A percentile compares a stretch with the other conserved stretches of the same genome.
Conservation (phyloP, 1,140 invertebrate species). For the Ylistrum balloti region DNA sequence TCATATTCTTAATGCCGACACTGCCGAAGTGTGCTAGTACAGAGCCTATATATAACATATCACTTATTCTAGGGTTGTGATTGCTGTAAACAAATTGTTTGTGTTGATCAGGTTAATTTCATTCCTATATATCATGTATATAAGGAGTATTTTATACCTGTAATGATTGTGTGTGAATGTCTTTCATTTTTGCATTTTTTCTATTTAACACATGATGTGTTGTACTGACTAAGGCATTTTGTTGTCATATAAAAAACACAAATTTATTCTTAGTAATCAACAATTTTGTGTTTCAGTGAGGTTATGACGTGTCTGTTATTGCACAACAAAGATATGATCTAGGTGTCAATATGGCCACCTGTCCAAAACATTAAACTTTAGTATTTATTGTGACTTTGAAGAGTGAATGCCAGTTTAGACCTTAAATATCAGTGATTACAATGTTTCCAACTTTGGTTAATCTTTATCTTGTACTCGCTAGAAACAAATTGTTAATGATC, state of each 20-base stretch:
- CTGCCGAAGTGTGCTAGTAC: neutral
- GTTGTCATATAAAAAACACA: no score
- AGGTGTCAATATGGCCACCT: no score
- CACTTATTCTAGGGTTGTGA: neutral
- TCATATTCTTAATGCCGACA: neutral
- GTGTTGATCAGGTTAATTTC: neutral
- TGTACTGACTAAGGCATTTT: no score
- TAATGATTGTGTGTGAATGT: neutral
- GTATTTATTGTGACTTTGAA: no score
- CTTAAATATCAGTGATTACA: no score
- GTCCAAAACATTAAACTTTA: neutral
- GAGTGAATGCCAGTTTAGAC: no score
- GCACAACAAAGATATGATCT: neutral
- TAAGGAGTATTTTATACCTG: neutral
- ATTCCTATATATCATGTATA: neutral
- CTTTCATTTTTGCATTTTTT: neutral
- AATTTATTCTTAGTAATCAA: neutral
- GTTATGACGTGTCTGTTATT: neutral
- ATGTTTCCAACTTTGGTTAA: no score
- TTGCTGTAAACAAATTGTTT: neutral
- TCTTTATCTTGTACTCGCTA: no score
- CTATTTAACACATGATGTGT: neutral
- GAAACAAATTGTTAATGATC: no score
- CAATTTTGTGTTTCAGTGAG: neutral
- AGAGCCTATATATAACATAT: neutral